These are phyloP conservation scores for Brachyalestes nurse DNA, from an alignment of 2,797 vertebrate species.

Conservation along the genomic window DNA sequence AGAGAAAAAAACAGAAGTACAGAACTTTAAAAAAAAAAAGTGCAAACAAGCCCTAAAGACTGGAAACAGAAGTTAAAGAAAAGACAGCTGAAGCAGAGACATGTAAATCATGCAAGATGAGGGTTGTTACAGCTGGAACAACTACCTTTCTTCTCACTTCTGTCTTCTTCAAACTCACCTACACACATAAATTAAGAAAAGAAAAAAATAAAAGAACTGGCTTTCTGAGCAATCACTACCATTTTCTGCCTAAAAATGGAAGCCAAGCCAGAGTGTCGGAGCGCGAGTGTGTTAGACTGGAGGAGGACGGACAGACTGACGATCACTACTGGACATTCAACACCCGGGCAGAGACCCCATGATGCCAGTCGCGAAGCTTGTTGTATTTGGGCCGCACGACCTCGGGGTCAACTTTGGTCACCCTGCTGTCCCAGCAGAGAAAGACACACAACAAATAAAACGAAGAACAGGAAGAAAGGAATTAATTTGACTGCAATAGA, in stretches of 20 bases:
- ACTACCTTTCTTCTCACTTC: neutral
- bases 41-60: slow-evolving; percentile 1
- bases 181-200: slow-evolving; percentile 24
- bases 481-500: neutral
- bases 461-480: slow-evolving; percentile 14
- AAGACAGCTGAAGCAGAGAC: neutral
- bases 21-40: neutral
- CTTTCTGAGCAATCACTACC: neutral
- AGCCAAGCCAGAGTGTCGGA: neutral
- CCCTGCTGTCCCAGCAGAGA: slow-evolving; percentile 76
- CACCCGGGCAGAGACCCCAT: slow-evolving; percentile 91
- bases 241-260: neutral
- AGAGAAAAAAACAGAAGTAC: slow-evolving; percentile 5
- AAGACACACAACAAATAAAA: neutral
- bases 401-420: slow-evolving; percentile 88
- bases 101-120: slow-evolving; percentile 26
- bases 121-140: neutral
- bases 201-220: neutral
- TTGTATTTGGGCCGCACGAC: slow-evolving; percentile 91
- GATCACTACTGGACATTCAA: slow-evolving; percentile 88
- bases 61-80: slow-evolving; percentile 3
- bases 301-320: neutral
- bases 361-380: slow-evolving; percentile 98
- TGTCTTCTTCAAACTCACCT: neutral
- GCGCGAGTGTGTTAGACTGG: slow-evolving; percentile 1